These are phyloP conservation scores for Cyanocitta stelleri DNA, from an alignment of 2,113 vertebrate species.

Conservation along the genomic window DNA sequence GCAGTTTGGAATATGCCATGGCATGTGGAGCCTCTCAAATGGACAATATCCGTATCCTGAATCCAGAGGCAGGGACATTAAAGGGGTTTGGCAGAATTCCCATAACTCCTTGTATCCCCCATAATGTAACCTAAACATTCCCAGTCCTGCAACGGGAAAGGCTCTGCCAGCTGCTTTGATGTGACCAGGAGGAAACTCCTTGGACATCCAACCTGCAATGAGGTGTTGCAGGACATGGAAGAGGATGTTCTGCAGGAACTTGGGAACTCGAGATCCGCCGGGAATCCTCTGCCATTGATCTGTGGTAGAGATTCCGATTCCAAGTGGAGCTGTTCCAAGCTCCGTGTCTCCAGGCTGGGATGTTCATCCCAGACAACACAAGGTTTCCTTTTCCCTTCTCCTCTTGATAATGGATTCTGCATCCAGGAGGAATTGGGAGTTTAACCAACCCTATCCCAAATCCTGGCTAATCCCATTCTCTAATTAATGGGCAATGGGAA, in stretches of 20 bases:
- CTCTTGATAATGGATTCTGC: background rate
- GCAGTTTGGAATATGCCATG: accelerated
- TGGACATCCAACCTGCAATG: background rate
- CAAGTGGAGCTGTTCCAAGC: background rate
- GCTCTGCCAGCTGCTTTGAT: background rate
- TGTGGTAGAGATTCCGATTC: background rate
- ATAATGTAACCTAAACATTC: accelerated
- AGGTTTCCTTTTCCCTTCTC: background rate
- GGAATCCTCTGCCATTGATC: background rate
- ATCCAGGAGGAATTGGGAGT: background rate
- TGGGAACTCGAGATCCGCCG: accelerated
- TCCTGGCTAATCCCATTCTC: background rate
- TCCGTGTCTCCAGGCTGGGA: background rate
- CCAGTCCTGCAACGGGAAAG: background rate
- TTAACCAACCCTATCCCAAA: background rate
- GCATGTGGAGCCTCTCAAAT: background rate
- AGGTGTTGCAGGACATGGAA: background rate
- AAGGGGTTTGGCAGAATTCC: background rate
- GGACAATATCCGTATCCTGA: background rate
- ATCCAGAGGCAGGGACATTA: background rate
- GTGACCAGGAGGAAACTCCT: background rate
- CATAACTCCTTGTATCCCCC: accelerated
- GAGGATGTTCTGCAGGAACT: background rate
- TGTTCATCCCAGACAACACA: background rate
- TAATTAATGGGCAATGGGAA: background rate